These are phyloP conservation scores for Caenorhabditis parvicauda DNA, from an alignment of 2,888 invertebrate species.

Conservation along the genomic window DNA sequence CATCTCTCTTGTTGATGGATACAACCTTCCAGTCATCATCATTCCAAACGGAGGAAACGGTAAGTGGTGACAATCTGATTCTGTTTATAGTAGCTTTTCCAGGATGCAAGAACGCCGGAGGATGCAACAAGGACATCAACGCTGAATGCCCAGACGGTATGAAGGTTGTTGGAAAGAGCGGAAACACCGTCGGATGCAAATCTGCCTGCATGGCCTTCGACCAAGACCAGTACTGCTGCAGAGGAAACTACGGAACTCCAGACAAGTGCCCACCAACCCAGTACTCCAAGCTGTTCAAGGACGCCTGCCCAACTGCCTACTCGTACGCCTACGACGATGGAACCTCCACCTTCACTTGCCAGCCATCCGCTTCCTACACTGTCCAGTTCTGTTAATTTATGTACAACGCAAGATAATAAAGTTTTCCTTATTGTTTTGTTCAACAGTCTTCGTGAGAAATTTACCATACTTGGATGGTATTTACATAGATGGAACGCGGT, in stretches of 20 bases:
- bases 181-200: slow-evolving; percentile 65
- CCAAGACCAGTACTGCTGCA: slow-evolving; percentile 67
- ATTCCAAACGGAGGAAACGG: slow-evolving; percentile 28
- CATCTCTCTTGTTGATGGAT: slow-evolving; percentile 68
- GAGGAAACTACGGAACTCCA: slow-evolving; percentile 64
- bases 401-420: too few relatives aligned
- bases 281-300: slow-evolving; percentile 64
- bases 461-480: too few relatives aligned
- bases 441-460: too few relatives aligned
- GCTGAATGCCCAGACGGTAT: slow-evolving; percentile 26
- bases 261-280: slow-evolving; percentile 63
- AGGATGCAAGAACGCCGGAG: slow-evolving; percentile 34
- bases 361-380: slow-evolving; percentile 22
- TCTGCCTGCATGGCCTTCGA: slow-evolving; percentile 67
- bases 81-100: too few relatives aligned
- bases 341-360: slow-evolving; percentile 67
- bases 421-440: too few relatives aligned
- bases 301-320: slow-evolving; percentile 68
- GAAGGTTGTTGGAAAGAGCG: slow-evolving; percentile 18
- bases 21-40: slow-evolving; percentile 61
- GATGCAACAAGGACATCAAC: slow-evolving; percentile 33
- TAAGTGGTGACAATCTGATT: too few relatives aligned
- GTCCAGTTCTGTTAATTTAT: slow-evolving; percentile 29
- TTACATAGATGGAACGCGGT: too few relatives aligned
- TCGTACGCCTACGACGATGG: slow-evolving; percentile 69